Evolutionary conservation across 2,888 invertebrate species (phyloP), one percentile per base, ranked within the genome.

Genomic region (Podabrus alpinus): DNA sequence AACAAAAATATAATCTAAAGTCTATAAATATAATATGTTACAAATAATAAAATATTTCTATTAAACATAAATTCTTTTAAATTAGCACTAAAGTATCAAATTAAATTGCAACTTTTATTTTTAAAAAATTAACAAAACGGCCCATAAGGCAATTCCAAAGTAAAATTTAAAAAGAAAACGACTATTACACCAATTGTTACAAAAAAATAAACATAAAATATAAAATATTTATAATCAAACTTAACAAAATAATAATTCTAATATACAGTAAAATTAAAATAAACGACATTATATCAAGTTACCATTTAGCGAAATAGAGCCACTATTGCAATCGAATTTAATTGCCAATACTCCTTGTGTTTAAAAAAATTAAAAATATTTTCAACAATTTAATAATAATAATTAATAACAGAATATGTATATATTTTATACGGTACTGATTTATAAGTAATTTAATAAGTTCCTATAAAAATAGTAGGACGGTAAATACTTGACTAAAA

Each of bases 181-280:
- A 21, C 19, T 61, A 61, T 17, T 61, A 61, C 62, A 64, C 11
- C 9, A 64, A 64, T 19, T 64, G 21, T 64, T 64, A 64, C 10
- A 69, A 24, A 19, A 69, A 64, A 15, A 68, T 62, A 62, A 64
- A 70, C 29, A 19, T 70, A 45, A 62, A 70, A 69, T 64, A 70
- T 70, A 61, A 64, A 64, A 24, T 62, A 64, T 25, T 70, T 25
- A 64, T 61, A 29, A 70, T 70, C 69, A 70, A 70, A 70, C 70
- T 70, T 70, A 70, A 70, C 70, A 70, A 70, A 60, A 64, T 16
- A 60, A 64, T 16, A 64, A 19, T 64, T 64, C 45, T 45, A 45
- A 45, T 9, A 45, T 45, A n/a, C n/a, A 45, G 45, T 45, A 45
- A 45, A 45, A n/a, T 45, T 45, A 45, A 45, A 45, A 45, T 45